A percentile compares a stretch with the other conserved stretches of the same genome.
Evolutionary conservation across 2,888 invertebrate genomes (phyloP).

Genomic region (Dichetophora obliterata): DNA sequence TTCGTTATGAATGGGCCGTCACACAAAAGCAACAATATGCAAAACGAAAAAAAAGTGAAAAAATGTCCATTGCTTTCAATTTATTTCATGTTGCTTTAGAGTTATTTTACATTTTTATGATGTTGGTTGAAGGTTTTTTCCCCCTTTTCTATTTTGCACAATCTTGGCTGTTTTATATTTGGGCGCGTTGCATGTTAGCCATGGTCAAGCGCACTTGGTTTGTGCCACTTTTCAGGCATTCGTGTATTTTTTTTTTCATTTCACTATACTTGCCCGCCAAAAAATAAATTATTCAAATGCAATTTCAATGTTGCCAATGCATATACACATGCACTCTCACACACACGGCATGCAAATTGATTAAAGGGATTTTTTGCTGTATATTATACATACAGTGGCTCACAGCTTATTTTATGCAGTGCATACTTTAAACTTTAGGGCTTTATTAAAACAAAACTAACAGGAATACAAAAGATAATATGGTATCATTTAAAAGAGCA

Average conservation of each 20-base stretch:
- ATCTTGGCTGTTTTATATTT: constrained; percentile 34
- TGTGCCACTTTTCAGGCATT: constrained; percentile 34
- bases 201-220: constrained; percentile 45
- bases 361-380: too few species aligned
- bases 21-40: not conserved
- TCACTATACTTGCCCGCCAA: constrained; percentile 35
- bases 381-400: too few species aligned
- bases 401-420: too few species aligned
- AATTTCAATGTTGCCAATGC: constrained; percentile 34
- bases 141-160: constrained; percentile 14
- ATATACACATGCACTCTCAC: not conserved
- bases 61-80: not conserved
- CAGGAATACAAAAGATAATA: not conserved
- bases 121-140: constrained; percentile 14
- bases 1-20: not conserved
- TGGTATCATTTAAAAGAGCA: too few species aligned
- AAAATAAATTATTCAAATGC: constrained; percentile 43
- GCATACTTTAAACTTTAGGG: too few species aligned
- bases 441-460: not conserved
- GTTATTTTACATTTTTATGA: constrained; percentile 16
- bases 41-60: not conserved
- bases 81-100: not conserved
- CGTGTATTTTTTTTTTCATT: not conserved
- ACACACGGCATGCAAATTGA: constrained; percentile 1
- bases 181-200: constrained; percentile 35